Evolutionary conservation across 1,140 invertebrate species (phyloP), one percentile per base, ranked within the genome.

Genomic region (Brachionus asplanchnoidis): DNA sequence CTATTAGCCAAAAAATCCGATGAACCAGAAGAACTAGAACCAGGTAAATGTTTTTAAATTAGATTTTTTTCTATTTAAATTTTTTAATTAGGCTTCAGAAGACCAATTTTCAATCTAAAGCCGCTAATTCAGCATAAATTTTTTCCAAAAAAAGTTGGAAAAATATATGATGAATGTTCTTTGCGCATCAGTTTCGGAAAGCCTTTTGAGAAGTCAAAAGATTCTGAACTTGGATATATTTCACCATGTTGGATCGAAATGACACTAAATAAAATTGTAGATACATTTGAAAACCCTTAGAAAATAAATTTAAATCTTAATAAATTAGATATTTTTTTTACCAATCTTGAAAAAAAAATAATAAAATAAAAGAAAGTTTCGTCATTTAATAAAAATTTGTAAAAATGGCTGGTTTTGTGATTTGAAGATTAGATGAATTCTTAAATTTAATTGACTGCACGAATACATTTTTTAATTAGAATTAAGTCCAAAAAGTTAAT

Each of bases 221-320:
- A 73, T 42, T 26, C 14, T 28, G 66, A 68, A 40, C 32, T 73
- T 12, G 68, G 36, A 4, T 42, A 17, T 42, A 73, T 73, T 17
- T 73, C 68, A 42, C 68, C 68, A 42, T 73, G 68, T 17, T 73
- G 68, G 68, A 73, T 73, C 17, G 68, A 73, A 17, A 73, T 73
- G 68, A 73, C 32, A 7, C 36, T 73, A 17, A 73, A 12, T 73
- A 0, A 4, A 73, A 73, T 73, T 8, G 68, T 73, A 2, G 36
- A 73, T 73, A 14, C 53, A 0, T 60, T 60, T 20, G 20, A 36
- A 36, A 36, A 36, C 32, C 32, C 32, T 36, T 36, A 36, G n/a
- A n/a, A n/a, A n/a, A n/a, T n/a, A n/a, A n/a, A n/a, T n/a, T n/a
- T n/a, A n/a, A n/a, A n/a, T n/a, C n/a, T n/a, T n/a, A n/a, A n/a